phyloP scores from a whole-genome alignment of 23 tunicate genomes.

The Diplosoma virens region DNA sequence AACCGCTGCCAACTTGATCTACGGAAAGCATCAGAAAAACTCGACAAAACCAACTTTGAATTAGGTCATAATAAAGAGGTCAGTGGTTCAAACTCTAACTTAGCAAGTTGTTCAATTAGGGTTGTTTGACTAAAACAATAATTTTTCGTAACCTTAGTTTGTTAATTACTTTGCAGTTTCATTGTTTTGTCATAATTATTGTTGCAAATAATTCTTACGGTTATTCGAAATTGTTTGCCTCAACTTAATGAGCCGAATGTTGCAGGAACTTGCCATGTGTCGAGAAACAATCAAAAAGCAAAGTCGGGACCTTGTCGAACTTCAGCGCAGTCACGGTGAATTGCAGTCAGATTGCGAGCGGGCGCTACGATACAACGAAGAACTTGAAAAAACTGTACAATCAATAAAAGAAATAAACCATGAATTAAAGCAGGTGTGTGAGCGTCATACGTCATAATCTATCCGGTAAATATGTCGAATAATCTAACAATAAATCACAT shows the following conservation, averaged over 20 bases:
- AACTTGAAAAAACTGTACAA: conserved; percentile 70
- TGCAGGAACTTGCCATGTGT: conserved; percentile 54
- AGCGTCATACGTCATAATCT: neutral
- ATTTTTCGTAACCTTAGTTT: too few species aligned
- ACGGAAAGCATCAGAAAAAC: conserved; percentile 27
- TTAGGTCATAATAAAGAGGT: conserved; percentile 21
- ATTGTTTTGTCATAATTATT: too few species aligned
- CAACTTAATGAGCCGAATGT: neutral
- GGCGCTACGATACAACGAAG: conserved; percentile 52
- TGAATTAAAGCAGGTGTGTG: conserved; percentile 51
- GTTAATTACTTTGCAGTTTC: too few species aligned
- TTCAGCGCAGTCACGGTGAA: conserved; percentile 48
- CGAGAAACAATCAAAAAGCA: conserved; percentile 50
- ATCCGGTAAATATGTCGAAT: neutral
- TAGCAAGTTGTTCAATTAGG: too few species aligned
- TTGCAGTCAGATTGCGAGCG: conserved; percentile 53
- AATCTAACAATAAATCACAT: neutral
- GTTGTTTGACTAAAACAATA: too few species aligned
- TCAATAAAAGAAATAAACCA: conserved; percentile 64
- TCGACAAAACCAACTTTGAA: conserved; percentile 23
- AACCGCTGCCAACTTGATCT: conserved; percentile 33
- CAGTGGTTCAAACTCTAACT: too few species aligned
- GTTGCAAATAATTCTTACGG: neutral
- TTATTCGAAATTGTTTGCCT: neutral
- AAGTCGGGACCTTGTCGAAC: conserved; percentile 47